These are phyloP conservation scores for Lumbricus terrestris DNA, from an alignment of 2,888 invertebrate genomes.

Conservation along the genomic window DNA sequence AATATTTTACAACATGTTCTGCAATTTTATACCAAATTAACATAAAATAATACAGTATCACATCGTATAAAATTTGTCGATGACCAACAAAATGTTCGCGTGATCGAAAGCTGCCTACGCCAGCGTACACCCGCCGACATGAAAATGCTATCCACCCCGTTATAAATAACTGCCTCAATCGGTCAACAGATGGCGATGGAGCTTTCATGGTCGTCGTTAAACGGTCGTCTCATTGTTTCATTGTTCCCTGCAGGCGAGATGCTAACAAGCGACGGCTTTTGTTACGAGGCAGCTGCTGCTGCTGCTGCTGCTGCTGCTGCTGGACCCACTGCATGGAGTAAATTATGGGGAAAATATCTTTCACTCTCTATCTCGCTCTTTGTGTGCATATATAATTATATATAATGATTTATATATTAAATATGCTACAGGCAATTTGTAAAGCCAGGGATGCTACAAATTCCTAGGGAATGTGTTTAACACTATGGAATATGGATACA, in stretches of 20 bases:
- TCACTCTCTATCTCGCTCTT: no score
- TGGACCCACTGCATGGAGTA: neutral
- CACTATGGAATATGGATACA: no score
- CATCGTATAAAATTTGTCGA: no score
- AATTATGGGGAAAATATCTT: no score
- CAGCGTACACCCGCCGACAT: neutral
- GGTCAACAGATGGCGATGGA: neutral
- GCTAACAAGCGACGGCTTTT: neutral
- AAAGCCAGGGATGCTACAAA: no score
- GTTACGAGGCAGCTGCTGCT: neutral
- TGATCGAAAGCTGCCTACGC: neutral
- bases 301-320: no score
- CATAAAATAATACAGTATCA: neutral
- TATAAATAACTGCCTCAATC: neutral
- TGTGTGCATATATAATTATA: neutral
- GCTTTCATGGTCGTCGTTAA: neutral
- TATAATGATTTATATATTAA: neutral
- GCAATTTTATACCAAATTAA: neutral
- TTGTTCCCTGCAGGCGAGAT: neutral
- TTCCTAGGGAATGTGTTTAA: no score
- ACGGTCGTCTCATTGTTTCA: neutral
- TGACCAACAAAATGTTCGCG: neutral
- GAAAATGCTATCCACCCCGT: neutral
- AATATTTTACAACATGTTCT: neutral
- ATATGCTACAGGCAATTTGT: no score